Percentiles rank a stretch among this genome's conserved stretches.
phyloP scores from a whole-genome alignment of 2,797 vertebrate genomes.

The Xenopus petersii region DNA sequence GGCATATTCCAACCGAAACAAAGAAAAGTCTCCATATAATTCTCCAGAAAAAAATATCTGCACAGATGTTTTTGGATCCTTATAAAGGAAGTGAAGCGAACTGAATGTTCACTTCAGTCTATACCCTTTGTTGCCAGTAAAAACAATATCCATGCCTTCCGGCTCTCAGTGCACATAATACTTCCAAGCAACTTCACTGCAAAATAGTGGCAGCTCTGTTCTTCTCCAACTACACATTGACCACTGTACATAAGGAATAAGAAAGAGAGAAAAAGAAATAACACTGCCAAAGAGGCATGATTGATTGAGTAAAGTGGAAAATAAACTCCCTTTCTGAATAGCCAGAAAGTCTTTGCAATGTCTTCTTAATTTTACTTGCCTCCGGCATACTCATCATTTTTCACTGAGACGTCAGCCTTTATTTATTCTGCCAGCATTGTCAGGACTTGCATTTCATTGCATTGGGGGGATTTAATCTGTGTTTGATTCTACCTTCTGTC shows the following conservation, averaged over 20 bases:
- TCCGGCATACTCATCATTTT: constrained; percentile 18
- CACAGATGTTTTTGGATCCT: too few species aligned
- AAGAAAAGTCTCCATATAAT: too few species aligned
- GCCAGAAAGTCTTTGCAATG: constrained; percentile 9
- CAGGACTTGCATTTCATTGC: not conserved
- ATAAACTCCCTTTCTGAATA: constrained; percentile 29
- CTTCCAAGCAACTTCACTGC: not conserved
- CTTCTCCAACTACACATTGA: constrained; percentile 8
- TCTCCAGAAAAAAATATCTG: too few species aligned
- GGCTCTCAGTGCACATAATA: not conserved
- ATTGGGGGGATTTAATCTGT: not conserved
- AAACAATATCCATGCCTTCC: not conserved
- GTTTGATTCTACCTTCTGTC: too few species aligned
- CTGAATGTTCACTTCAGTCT: too few species aligned
- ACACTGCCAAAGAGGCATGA: constrained; percentile 15
- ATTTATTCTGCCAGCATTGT: constrained; percentile 9
- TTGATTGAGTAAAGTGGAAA: constrained; percentile 20
- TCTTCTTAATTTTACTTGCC: constrained; percentile 23
- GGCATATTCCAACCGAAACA: too few species aligned
- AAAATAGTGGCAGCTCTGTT: constrained; percentile 21
- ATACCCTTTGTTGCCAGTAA: too few species aligned
- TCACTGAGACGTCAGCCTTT: constrained; percentile 4
- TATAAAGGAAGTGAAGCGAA: too few species aligned
- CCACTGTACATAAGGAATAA: constrained; percentile 11
- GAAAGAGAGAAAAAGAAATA: constrained; percentile 21